Evolutionary conservation across 2,888 invertebrate genomes (phyloP).

Genomic region (Nomada hirtipes): DNA sequence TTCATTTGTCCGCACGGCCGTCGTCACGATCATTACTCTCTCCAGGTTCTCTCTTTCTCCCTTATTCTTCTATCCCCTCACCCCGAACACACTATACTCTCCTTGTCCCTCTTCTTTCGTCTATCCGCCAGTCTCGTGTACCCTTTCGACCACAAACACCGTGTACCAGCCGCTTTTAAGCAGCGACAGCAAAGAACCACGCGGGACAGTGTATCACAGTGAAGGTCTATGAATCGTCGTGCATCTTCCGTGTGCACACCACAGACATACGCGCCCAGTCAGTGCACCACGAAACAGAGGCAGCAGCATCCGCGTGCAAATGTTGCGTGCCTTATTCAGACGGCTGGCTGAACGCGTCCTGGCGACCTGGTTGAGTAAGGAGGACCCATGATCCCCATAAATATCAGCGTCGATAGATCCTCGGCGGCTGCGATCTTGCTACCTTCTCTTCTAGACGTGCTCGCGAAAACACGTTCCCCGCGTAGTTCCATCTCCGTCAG

Average conservation of each 20-base stretch:
- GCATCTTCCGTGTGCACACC: conserved; percentile 38
- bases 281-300: conserved; percentile 45
- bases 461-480: neutral
- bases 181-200: conserved; percentile 60
- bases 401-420: conserved; percentile 44
- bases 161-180: conserved; percentile 51
- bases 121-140: conserved; percentile 15
- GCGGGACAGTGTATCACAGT: conserved; percentile 42
- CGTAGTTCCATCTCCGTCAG: too few species aligned
- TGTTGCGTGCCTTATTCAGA: conserved; percentile 22
- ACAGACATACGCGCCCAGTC: conserved; percentile 29
- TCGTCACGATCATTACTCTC: conserved; percentile 76
- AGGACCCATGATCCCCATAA: conserved; percentile 13
- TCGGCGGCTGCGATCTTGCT: conserved; percentile 6
- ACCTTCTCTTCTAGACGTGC: neutral
- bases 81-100: conserved; percentile 15
- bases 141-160: conserved; percentile 60
- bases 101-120: conserved; percentile 10
- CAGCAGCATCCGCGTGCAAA: conserved; percentile 53
- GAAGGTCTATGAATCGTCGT: conserved; percentile 39
- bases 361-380: conserved; percentile 37
- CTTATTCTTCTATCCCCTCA: conserved; percentile 41
- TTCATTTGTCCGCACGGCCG: conserved; percentile 80
- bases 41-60: conserved; percentile 25
- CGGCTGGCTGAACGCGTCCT: conserved; percentile 12